Evolutionary conservation across 2,888 invertebrate genomes (phyloP).

Genomic region (Apotomis turbidana): DNA sequence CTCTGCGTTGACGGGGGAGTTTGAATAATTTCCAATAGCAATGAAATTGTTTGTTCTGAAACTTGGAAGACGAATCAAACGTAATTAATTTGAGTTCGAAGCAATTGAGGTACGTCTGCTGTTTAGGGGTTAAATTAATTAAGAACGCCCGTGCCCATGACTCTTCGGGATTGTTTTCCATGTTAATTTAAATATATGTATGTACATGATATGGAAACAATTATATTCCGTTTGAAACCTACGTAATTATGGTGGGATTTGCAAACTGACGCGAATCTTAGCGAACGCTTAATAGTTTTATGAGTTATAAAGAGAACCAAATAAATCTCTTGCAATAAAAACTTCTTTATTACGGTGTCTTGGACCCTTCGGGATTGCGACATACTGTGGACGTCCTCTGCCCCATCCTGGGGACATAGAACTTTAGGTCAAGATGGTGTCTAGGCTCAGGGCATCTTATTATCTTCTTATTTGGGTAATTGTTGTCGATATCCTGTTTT

Average conservation of each 20-base stretch:
- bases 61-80: constrained; percentile 25
- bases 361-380: no score
- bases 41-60: constrained; percentile 34
- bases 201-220: neutral
- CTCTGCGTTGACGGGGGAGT: constrained; percentile 11
- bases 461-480: no score
- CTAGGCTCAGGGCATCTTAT: no score
- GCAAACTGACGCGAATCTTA: neutral
- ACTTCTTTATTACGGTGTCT: neutral
- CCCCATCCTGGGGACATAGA: no score
- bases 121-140: constrained; percentile 28
- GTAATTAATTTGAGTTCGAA: constrained; percentile 32
- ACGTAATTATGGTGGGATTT: neutral
- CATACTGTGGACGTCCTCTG: no score
- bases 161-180: constrained; percentile 8
- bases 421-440: no score
- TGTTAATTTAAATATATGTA: neutral
- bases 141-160: constrained; percentile 25
- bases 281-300: neutral
- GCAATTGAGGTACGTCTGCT: constrained; percentile 27
- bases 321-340: neutral
- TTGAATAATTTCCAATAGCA: constrained; percentile 28
- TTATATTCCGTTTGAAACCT: neutral
- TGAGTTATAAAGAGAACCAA: neutral
- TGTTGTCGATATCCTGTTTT: no score